Evolutionary conservation across 2,888 invertebrate genomes (phyloP).

Genomic region (Eupithecia inturbata): DNA sequence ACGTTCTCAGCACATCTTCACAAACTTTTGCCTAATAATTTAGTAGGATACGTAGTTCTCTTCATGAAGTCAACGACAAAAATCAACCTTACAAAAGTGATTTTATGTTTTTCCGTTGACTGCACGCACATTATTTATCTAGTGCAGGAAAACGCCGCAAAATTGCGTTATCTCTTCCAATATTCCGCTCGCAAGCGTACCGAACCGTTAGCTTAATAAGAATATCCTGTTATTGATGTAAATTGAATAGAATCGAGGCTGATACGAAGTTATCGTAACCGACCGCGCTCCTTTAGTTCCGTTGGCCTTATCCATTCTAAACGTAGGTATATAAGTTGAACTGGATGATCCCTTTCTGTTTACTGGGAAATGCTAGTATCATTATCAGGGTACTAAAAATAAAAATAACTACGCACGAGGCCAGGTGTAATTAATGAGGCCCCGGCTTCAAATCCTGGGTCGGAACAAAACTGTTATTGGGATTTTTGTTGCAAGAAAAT

Average conservation of each 20-base stretch:
- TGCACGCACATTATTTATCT: not conserved
- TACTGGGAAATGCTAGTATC: too few relatives aligned
- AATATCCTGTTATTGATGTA: constrained; percentile 1
- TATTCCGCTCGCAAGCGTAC: not conserved
- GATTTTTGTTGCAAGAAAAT: too few relatives aligned
- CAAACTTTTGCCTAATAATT: not conserved
- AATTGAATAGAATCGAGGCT: not conserved
- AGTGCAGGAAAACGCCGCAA: not conserved
- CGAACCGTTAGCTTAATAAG: constrained; percentile 1
- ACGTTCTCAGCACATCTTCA: not conserved
- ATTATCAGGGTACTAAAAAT: too few relatives aligned
- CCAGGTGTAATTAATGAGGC: too few relatives aligned
- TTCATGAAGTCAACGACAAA: not conserved
- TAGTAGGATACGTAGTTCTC: not conserved
- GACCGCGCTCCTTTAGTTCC: not conserved
- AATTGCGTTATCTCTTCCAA: not conserved
- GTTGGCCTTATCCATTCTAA: not conserved
- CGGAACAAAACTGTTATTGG: too few relatives aligned
- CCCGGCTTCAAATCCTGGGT: too few relatives aligned
- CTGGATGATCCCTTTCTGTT: not conserved
- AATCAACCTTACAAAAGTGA: not conserved
- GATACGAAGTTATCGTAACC: not conserved
- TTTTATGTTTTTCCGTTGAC: not conserved
- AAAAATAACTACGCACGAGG: too few relatives aligned
- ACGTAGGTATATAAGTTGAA: not conserved